Evolutionary conservation across 2,113 vertebrate genomes (phyloP), one percentile per base, ranked within the genome.

Genomic region (Ictalurus furcatus): DNA sequence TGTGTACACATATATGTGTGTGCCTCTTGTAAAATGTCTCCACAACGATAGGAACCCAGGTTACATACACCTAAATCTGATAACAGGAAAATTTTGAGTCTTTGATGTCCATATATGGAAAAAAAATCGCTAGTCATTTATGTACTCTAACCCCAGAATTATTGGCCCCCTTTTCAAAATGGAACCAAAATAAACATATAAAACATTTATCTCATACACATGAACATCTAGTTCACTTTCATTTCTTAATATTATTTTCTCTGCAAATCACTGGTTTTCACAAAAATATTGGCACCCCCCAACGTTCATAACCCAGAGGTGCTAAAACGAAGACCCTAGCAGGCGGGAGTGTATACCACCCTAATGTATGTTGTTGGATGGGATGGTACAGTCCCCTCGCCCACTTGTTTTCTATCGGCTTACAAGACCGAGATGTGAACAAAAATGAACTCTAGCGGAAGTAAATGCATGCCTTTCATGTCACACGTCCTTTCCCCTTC

Each of bases 31-130:
- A 84, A 79, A 54, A 56, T 82, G 56, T 1, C 30, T 37, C 9
- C 1, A 58, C 17, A 37, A 34, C 1, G 7, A 21, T 58, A n/a
- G 14, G 76, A n/a, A 8, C 44, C 23, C 48, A 54, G n/a, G 6
- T 74, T 74, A 74, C 14, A 23, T 19, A 37, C 17, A 37, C 34
- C 16, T 21, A 54, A 7, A 80, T 56, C 48, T 54, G 13, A 28
- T n/a, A 52, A 13, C 23, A 79, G 44, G 76, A 30, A n/a, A 19
- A 80, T 54, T 30, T 25, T 79, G 13, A 12, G 13, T n/a, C 52
- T 80, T 80, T 17, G 5, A 80, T 81, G 79, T 34, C 79, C 52
- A 59, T 23, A 58, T 59, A 59, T 82, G 79, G 79, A 59, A 56
- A 58, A 58, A 17, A 58, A 58, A 54, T 81, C 19, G 13, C 44